These are phyloP conservation scores for Acrobasis suavella DNA, from an alignment of 2,888 invertebrate genomes.

Conservation along the genomic window DNA sequence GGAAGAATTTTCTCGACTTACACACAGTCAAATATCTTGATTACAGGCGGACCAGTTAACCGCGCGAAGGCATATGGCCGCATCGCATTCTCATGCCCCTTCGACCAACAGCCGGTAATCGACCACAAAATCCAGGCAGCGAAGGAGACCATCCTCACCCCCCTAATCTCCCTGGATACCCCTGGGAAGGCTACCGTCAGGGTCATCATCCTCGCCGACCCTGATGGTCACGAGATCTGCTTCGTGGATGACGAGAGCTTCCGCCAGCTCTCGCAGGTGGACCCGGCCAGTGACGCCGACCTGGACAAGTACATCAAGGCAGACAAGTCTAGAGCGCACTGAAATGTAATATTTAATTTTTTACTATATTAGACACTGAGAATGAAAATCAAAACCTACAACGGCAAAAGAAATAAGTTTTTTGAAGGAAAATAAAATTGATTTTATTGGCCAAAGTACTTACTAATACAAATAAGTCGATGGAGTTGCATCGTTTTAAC, in stretches of 20 bases:
- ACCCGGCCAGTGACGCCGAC: constrained; percentile 90
- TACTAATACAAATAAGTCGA: too few relatives aligned
- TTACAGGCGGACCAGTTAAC: constrained; percentile 85
- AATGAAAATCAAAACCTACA: neutral
- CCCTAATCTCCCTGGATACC: constrained; percentile 95
- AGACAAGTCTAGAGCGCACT: constrained; percentile 81
- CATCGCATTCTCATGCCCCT: constrained; percentile 96
- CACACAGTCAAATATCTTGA: neutral
- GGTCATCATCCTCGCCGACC: constrained; percentile 98
- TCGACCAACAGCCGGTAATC: constrained; percentile 88
- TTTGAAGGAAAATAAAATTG: too few relatives aligned
- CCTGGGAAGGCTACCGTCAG: constrained; percentile 98
- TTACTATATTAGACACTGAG: constrained; percentile 1
- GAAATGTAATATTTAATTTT: constrained; percentile 19
- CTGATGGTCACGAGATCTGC: constrained; percentile 98
- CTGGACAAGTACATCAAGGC: constrained; percentile 89
- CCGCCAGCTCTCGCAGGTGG: constrained; percentile 91
- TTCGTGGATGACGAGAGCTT: constrained; percentile 99
- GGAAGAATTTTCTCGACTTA: neutral
- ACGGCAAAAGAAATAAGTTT: too few relatives aligned
- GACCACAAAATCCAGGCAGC: constrained; percentile 87
- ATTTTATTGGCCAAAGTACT: too few relatives aligned
- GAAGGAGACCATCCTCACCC: constrained; percentile 91
- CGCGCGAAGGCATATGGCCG: constrained; percentile 96
- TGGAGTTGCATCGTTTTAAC: too few relatives aligned